Percentiles rank a stretch among this genome's conserved stretches.
Conservation (phyloP, 2,113 vertebrate genomes). For the Bungarus multicinctus region DNA sequence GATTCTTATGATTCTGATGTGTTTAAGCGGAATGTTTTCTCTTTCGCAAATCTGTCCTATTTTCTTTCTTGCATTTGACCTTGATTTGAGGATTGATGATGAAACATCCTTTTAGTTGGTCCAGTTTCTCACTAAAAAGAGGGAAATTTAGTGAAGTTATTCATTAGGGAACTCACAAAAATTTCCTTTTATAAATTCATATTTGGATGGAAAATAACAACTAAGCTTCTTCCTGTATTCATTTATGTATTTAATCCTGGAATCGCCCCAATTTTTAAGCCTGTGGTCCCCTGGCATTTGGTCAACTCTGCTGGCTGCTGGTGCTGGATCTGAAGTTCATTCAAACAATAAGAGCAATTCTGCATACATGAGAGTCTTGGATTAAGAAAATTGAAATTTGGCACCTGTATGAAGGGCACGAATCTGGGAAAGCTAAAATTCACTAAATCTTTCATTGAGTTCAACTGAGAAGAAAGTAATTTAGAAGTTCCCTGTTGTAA, state of each 20-base stretch:
- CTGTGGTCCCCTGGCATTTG: neutral
- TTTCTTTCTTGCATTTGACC: neutral
- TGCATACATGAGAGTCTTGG: neutral
- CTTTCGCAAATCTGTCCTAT: neutral
- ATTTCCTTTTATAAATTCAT: neutral
- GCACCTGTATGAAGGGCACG: neutral
- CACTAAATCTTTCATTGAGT: neutral
- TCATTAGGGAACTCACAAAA: neutral
- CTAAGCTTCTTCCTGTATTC: neutral
- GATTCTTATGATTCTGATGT: neutral
- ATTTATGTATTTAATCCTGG: neutral
- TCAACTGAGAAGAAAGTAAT: neutral
- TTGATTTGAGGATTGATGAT: neutral
- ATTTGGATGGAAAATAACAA: neutral
- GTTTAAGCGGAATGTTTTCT: neutral
- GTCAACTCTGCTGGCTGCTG: neutral
- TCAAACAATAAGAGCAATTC: neutral
- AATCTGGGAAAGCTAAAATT: neutral
- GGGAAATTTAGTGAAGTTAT: neutral
- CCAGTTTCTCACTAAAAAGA: neutral
- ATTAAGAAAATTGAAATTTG: neutral
- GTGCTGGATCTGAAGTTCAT: neutral
- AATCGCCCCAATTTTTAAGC: neutral
- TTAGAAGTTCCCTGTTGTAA: neutral
- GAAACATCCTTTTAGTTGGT: neutral